Evolutionary conservation across 2,113 vertebrate species (phyloP).

Genomic region (Pterocles orientalis): DNA sequence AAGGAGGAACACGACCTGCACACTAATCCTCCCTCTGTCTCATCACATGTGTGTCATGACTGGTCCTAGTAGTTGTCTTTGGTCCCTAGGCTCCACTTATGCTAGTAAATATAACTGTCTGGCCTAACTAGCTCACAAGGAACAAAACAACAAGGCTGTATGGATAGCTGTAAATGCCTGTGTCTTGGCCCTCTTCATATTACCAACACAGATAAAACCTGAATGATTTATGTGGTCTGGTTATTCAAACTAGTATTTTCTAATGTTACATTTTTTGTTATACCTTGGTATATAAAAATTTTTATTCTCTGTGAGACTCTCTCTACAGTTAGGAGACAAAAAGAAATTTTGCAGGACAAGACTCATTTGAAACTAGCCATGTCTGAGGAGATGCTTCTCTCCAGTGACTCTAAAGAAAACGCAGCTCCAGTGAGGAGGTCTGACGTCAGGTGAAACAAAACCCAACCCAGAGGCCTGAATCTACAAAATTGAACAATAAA

Average conservation of each 20-base stretch:
- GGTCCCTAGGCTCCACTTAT: not conserved
- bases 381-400: not conserved
- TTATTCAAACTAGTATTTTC: not conserved
- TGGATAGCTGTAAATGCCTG: fast-evolving
- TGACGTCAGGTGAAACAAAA: not conserved
- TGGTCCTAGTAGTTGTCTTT: not conserved
- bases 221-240: not conserved
- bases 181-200: not conserved
- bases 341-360: not conserved
- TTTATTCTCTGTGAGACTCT: not conserved
- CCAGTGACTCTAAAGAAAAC: not conserved
- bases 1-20: not conserved
- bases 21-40: not conserved
- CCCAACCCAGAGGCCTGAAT: not conserved
- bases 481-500: not conserved
- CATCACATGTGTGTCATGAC: not conserved
- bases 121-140: not conserved
- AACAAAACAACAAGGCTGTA: not conserved
- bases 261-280: not conserved
- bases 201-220: not conserved
- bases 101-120: not conserved
- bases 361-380: not conserved
- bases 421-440: not conserved
- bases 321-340: not conserved
- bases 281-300: not conserved